A percentile compares a stretch with the other conserved stretches of the same genome.
Conservation (phyloP, 2,797 vertebrate species). For the Phylloscopus collybita region DNA sequence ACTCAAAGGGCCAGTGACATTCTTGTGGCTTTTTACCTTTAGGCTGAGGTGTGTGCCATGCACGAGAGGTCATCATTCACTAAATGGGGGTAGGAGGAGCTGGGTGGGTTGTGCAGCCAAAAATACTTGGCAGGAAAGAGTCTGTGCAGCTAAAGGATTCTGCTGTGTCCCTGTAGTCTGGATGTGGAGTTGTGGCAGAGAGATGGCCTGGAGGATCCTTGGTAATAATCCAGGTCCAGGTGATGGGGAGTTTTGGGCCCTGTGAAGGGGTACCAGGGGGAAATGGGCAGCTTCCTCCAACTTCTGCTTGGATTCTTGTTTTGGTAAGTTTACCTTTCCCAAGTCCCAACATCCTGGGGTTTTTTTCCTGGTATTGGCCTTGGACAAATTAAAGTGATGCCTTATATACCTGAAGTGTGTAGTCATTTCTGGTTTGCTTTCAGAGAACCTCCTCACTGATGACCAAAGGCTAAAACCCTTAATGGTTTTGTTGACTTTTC, state of each 20-base stretch:
- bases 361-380: neutral
- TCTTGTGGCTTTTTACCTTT: rapidly evolving
- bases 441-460: neutral
- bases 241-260: neutral
- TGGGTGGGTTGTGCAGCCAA: neutral
- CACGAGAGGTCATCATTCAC: neutral
- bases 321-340: neutral
- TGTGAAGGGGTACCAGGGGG: neutral
- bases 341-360: rapidly evolving
- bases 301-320: neutral
- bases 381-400: neutral
- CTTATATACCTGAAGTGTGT: neutral
- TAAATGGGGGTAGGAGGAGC: neutral
- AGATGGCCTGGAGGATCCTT: rapidly evolving
- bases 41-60: rapidly evolving
- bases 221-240: rapidly evolving
- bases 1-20: neutral
- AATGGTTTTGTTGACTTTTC: neutral
- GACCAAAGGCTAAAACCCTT: neutral
- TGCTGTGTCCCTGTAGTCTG: neutral
- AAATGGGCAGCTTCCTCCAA: neutral
- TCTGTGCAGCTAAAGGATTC: neutral
- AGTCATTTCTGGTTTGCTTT: neutral
- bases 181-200: rapidly evolving
- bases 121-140: neutral